phyloP scores from a whole-genome alignment of 2,113 vertebrate species.

The Phaethornis superciliosus region DNA sequence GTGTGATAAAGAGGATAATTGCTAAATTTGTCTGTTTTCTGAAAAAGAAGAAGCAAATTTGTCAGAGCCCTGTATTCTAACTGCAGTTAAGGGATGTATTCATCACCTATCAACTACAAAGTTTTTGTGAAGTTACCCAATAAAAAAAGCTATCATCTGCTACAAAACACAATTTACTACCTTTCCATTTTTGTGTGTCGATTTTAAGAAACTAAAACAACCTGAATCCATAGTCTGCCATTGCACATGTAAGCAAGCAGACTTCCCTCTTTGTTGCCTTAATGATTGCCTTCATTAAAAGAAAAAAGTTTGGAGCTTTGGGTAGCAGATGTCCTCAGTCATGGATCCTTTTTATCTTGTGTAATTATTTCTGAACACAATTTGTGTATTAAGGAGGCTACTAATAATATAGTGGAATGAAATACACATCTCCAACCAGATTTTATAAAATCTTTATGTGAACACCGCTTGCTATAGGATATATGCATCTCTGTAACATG shows the following conservation, averaged over 20 bases:
- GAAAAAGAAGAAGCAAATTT: conserved; percentile 31
- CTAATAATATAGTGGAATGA: neutral
- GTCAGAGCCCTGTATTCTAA: conserved; percentile 5
- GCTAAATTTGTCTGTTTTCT: conserved; percentile 92
- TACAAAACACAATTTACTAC: neutral
- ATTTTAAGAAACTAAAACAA: neutral
- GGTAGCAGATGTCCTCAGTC: neutral
- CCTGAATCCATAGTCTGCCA: neutral
- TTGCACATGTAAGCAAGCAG: neutral
- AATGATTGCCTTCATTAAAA: neutral
- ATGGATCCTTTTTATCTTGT: neutral
- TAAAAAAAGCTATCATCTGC: neutral
- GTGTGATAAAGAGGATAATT: conserved; percentile 95
- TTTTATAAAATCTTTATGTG: neutral
- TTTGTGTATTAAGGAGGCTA: neutral
- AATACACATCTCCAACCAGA: neutral
- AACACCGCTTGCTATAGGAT: neutral
- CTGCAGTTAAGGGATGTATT: neutral
- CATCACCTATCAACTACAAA: neutral
- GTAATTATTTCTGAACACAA: neutral
- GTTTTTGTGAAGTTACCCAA: neutral
- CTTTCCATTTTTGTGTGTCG: neutral
- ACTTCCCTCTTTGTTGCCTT: neutral
- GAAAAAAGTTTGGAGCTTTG: neutral
- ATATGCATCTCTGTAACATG: neutral